Evolutionary conservation across 2,888 invertebrate species (phyloP), one percentile per base, ranked within the genome.

Genomic region (Melieria omissa): DNA sequence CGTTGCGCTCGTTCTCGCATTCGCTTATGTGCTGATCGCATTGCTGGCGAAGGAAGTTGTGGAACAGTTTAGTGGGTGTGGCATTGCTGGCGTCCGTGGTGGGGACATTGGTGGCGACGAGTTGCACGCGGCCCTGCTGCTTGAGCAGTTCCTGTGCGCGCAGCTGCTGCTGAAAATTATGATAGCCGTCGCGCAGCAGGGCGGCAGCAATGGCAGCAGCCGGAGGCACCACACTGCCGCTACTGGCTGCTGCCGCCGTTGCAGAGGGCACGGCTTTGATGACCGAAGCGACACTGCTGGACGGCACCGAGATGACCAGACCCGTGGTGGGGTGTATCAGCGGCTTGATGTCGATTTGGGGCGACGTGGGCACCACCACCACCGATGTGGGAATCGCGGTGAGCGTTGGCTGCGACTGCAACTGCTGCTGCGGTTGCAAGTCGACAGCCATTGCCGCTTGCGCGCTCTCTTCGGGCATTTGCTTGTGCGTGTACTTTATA

Each of bases 101-200:
- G 60, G 67, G 58, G 65, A 46, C 47, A 1, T 16, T 41, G 58
- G 41, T 47, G 46, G 8, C n/a, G 10, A n/a, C 41, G 8, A 55
- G 14, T 42, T 29, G 10, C 74, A 74, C 7, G 74, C 47, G 54
- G 6, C 47, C 54, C 16, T 71, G 82, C 16, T 80, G 83, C 61
- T 80, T 78, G 7, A 70, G 14, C 54, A 16, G 16, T 10, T 70
- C 58, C 49, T 69, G 69, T n/a, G 62, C 47, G 7, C 62, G 69
- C 41, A 63, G 41, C 52, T 69, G 69, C 14, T 69, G 62, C 7
- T 69, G 62, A 10, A 69, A 67, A 44, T 67, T 67, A 55, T 77
- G 88, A 88, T 90, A 88, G 80, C 89, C 85, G 58, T 85, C 85
- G 7, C 86, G 82, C 67, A 86, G 77, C 60, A 86, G 73, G 0